phyloP scores from a whole-genome alignment of 2,113 vertebrate species.

The Campylomormyrus tamandua region DNA sequence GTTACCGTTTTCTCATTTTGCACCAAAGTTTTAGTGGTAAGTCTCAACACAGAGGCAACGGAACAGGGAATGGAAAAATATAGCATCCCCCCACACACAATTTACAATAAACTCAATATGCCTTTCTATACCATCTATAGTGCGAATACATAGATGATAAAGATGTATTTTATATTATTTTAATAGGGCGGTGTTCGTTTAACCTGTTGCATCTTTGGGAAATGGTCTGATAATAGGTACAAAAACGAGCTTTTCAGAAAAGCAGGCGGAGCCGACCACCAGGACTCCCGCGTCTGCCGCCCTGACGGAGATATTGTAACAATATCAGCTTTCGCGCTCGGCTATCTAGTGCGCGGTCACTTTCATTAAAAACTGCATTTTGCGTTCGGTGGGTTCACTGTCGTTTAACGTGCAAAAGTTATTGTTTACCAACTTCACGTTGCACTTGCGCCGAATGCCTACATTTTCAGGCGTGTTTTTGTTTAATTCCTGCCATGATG shows the following conservation, averaged over 20 bases:
- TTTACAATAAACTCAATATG: not conserved
- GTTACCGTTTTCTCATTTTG: not conserved
- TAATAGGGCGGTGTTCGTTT: not conserved
- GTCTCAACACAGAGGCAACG: not conserved
- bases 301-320: not conserved
- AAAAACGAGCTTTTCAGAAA: not conserved
- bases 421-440: not conserved
- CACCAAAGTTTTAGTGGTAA: not conserved
- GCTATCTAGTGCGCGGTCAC: not conserved
- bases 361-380: not conserved
- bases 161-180: not conserved
- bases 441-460: not conserved
- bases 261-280: not conserved
- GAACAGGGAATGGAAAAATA: not conserved
- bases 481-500: not conserved
- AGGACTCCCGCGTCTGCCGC: not conserved
- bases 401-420: not conserved
- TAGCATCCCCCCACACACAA: not conserved
- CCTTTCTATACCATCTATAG: not conserved
- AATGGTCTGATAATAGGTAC: not conserved
- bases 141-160: not conserved
- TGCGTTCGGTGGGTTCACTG: not conserved
- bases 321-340: not conserved
- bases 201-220: not conserved
- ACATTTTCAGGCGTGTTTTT: not conserved